Percentiles rank a stretch among this genome's conserved stretches.
Conservation (phyloP, 2,888 invertebrate genomes). For the Agonopterix heracliana region DNA sequence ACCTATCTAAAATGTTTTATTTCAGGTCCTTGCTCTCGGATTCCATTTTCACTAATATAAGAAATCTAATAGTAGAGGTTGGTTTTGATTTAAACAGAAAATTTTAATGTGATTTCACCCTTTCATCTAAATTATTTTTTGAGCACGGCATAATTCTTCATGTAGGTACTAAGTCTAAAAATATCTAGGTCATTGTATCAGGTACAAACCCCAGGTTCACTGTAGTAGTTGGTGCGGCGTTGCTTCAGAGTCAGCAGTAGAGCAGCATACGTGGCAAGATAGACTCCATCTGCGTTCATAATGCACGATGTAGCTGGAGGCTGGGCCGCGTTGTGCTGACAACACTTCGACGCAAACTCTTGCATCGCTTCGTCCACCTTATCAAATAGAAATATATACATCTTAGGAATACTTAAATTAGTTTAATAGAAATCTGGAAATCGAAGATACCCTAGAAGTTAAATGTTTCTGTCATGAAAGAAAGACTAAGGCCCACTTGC, state of each 20-base stretch:
- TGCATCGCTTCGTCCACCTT: conserved; percentile 93
- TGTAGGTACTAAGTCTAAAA: no score
- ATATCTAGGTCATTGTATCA: no score
- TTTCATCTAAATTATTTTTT: no score
- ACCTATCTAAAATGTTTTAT: not conserved
- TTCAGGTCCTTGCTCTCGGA: not conserved
- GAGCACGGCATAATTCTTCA: no score
- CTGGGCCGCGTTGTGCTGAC: conserved; percentile 83
- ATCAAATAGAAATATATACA: not conserved
- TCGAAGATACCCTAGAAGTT: no score
- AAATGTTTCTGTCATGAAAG: no score
- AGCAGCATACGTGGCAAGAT: conserved; percentile 91
- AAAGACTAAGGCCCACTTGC: no score
- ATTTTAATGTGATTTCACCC: no score
- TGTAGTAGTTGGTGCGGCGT: conserved; percentile 85
- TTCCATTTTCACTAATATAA: no score
- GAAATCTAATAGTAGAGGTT: no score
- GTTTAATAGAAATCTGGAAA: no score
- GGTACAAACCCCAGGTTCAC: conserved; percentile 38
- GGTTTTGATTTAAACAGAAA: no score
- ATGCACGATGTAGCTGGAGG: conserved; percentile 82
- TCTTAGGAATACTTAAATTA: not conserved
- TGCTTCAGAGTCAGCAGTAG: conserved; percentile 88
- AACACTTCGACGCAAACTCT: conserved; percentile 93
- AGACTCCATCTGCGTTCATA: conserved; percentile 97